Evolutionary conservation across 2,888 invertebrate species (phyloP), one percentile per base, ranked within the genome.

Genomic region (Galerucella calmariensis): DNA sequence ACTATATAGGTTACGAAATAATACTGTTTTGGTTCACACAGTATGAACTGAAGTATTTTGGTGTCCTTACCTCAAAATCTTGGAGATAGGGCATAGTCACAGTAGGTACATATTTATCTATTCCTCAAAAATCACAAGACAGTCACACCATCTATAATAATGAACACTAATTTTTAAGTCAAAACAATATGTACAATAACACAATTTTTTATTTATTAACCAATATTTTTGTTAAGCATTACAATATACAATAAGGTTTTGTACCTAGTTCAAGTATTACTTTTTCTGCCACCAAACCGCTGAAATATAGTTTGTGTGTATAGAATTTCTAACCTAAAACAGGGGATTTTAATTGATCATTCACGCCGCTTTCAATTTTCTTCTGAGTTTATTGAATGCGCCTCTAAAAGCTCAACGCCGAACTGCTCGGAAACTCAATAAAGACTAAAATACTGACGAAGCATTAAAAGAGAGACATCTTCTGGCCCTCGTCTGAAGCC

Each of bases 71-170:
- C 69, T 69, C 44, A 69, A 59, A 48, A 24, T 46, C 68, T 68
- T 61, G 41, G 41, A 58, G 41, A 58, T 41, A 56, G 58, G 66
- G 66, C 59, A 73, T 68, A 70, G 58, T 73, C 72, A 73, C 73
- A 65, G 69, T 73, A 58, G 51, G 69, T 76, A 58, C 67, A 59
- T 61, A 67, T 72, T 61, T 27, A 68, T 72, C 68, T 69, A 75
- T 79, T 79, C 76, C 78, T 77, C 75, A 78, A 66, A 77, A 78
- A 77, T 74, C 80, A 80, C 80, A 80, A 80, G 80, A 77, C 48
- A 48, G 48, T 48, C 48, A 48, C 48, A 48, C 48, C 14, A 48
- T 48, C 48, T 48, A 12, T 12, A 48, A 48, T 14, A 12, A 14
- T 48, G 3, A 48, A 48, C 48, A 48, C 48, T 48, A 5, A 48